phyloP scores from a whole-genome alignment of 2,888 invertebrate genomes.

The Aphodius granarius region DNA sequence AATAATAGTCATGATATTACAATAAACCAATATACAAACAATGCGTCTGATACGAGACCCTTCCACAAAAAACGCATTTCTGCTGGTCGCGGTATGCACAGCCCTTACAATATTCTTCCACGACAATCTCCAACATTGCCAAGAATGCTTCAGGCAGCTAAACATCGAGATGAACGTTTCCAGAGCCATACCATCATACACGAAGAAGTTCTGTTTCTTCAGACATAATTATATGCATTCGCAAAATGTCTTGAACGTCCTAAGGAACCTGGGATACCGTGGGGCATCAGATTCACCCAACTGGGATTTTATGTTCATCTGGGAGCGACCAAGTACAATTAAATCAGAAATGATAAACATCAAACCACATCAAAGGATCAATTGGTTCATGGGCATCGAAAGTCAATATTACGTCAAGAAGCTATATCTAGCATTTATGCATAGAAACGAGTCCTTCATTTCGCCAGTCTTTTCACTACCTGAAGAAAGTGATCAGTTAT shows the following conservation, averaged over 20 bases:
- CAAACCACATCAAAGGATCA: background rate
- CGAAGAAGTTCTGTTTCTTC: background rate
- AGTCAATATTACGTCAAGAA: background rate
- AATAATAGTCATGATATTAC: too few species aligned
- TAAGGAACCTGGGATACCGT: background rate
- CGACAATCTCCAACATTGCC: too few species aligned
- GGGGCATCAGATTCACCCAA: background rate
- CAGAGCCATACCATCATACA: background rate
- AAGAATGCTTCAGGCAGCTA: background rate
- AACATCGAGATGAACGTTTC: background rate
- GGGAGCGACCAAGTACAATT: background rate
- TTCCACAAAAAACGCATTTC: background rate
- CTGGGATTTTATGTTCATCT: background rate
- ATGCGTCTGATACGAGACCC: too few species aligned
- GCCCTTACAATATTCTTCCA: too few species aligned
- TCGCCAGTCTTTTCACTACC: background rate
- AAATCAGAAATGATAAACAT: background rate
- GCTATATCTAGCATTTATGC: background rate
- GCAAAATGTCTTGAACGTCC: background rate
- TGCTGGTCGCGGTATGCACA: too few species aligned
- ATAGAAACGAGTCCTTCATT: background rate
- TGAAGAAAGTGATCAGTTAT: background rate
- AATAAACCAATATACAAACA: background rate
- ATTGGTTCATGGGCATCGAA: background rate
- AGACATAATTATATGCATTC: background rate